Conservation (phyloP, 2,888 invertebrate species). For the Theretra japonica region DNA sequence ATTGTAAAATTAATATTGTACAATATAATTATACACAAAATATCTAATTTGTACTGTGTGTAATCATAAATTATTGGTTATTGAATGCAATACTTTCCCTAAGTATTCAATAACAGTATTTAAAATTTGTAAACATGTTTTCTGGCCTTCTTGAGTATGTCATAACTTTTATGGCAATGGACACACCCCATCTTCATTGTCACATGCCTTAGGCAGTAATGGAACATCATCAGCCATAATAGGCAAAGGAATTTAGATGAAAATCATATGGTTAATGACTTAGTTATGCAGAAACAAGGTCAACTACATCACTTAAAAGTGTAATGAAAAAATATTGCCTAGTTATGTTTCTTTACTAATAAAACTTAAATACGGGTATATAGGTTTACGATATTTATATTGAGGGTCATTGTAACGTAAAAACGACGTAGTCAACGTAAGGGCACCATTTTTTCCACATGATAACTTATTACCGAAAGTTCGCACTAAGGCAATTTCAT, state of each 20-base stretch:
- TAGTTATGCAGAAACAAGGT: slow-evolving; percentile 1
- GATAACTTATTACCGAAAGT: not conserved
- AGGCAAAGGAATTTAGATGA: slow-evolving; percentile 6
- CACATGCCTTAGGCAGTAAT: not conserved
- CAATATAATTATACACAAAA: too few relatives aligned
- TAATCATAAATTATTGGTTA: too few relatives aligned
- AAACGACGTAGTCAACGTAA: not conserved
- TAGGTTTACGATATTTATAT: not conserved
- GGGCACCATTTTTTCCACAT: not conserved
- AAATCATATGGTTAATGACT: slow-evolving; percentile 3
- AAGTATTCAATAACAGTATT: too few relatives aligned
- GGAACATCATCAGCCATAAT: not conserved
- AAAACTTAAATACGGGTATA: not conserved
- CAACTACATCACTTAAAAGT: not conserved
- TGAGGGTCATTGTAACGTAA: not conserved
- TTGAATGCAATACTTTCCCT: too few relatives aligned
- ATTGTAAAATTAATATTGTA: too few relatives aligned
- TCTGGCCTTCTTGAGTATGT: too few relatives aligned
- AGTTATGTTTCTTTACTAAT: not conserved
- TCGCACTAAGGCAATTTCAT: not conserved
- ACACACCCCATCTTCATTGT: not conserved
- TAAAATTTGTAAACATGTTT: too few relatives aligned
- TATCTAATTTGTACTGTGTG: too few relatives aligned
- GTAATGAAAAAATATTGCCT: slow-evolving; percentile 1
- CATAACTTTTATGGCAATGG: not conserved